Percentiles rank a stretch among this genome's conserved stretches.
Conservation (phyloP, 2,797 vertebrate species). For the Poeciliopsis paucimaculata region DNA sequence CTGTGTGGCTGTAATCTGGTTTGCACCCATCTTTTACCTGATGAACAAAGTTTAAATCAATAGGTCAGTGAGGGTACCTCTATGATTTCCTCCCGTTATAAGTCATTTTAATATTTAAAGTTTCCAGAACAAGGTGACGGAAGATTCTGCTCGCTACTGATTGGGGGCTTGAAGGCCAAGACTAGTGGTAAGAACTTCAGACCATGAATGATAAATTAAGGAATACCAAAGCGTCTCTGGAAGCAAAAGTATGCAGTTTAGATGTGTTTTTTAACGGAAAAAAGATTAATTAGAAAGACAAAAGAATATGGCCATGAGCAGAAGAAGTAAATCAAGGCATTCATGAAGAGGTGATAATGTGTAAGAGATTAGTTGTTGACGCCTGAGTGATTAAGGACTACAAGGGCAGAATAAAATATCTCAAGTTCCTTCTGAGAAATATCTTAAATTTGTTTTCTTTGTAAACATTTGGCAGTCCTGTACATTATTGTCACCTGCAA, state of each 20-base stretch:
- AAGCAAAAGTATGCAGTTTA: background rate
- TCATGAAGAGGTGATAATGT: background rate
- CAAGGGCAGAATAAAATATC: background rate
- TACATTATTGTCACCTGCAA: background rate
- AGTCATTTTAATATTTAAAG: background rate
- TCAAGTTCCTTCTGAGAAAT: constrained; percentile 1
- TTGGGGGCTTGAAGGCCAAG: background rate
- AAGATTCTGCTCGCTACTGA: background rate
- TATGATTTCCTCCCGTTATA: constrained; percentile 1
- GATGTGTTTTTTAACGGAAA: background rate
- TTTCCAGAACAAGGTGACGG: background rate
- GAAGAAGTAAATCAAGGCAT: background rate
- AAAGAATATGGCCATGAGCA: background rate
- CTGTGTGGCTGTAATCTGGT: constrained; percentile 75
- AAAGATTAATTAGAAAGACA: background rate
- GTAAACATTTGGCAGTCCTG: background rate
- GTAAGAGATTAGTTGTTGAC: background rate
- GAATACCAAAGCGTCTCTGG: background rate
- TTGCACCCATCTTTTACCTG: constrained; percentile 70
- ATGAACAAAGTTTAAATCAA: constrained; percentile 55
- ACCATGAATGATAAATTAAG: background rate
- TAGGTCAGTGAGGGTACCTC: constrained; percentile 52
- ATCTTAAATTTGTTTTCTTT: background rate
- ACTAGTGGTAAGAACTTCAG: background rate
- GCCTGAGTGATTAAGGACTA: background rate